Conservation (phyloP, 2,888 invertebrate genomes). For the Melanostoma scalare region DNA sequence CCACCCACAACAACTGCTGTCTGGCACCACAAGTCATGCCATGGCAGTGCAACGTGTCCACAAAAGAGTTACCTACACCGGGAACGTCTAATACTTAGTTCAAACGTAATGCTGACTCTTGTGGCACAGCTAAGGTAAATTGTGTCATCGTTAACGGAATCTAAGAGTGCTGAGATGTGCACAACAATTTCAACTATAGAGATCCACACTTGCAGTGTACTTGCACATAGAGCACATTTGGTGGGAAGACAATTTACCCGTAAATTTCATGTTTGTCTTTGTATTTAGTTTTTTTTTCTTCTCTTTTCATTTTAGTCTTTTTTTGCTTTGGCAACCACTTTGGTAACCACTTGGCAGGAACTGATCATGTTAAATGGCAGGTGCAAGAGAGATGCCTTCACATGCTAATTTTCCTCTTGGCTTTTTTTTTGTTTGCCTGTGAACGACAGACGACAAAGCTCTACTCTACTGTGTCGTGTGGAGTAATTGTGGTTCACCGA, state of each 20-base stretch:
- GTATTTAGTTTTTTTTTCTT: not conserved
- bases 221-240: constrained; percentile 30
- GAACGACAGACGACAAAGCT: constrained; percentile 8
- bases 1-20: constrained; percentile 54
- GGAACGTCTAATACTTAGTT: constrained; percentile 11
- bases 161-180: constrained; percentile 55
- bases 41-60: constrained; percentile 24
- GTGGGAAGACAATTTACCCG: constrained; percentile 69
- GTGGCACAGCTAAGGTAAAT: constrained; percentile 44
- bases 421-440: not conserved
- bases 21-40: constrained; percentile 26
- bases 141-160: constrained; percentile 72
- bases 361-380: constrained; percentile 66
- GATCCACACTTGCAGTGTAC: constrained; percentile 49
- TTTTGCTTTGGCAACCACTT: not conserved
- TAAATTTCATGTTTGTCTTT: constrained; percentile 70
- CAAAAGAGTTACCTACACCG: constrained; percentile 5
- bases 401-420: constrained; percentile 59
- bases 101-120: constrained; percentile 21
- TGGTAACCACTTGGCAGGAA: constrained; percentile 24
- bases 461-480: not conserved
- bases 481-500: constrained; percentile 43
- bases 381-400: constrained; percentile 65
- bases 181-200: constrained; percentile 19
- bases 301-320: constrained; percentile 3